Conservation (phyloP, 92 coral and sea anemone genomes). For the Epizoanthus illoricatus region DNA sequence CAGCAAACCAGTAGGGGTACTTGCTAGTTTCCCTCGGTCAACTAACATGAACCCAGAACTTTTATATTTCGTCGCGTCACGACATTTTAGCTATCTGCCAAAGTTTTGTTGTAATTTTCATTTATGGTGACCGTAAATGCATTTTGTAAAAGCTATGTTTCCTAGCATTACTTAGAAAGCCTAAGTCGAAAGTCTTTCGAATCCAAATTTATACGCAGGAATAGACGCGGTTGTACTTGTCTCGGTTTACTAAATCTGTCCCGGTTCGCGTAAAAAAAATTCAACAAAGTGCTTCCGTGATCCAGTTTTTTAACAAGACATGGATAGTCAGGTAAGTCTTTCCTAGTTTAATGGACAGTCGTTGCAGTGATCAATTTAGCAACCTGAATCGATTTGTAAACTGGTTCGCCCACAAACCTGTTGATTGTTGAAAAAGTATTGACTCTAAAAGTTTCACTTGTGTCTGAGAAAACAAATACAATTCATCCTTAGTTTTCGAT, state of each 20-base stretch:
- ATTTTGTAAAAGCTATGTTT: neutral
- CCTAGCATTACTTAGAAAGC: neutral
- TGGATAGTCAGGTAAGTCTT: neutral
- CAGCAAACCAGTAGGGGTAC: conserved; percentile 36
- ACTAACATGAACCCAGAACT: neutral
- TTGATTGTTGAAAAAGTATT: conserved; percentile 5
- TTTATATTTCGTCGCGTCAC: neutral
- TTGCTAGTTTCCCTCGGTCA: neutral
- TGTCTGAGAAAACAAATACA: neutral
- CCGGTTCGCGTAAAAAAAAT: neutral
- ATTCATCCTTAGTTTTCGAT: neutral
- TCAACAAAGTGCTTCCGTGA: conserved; percentile 6
- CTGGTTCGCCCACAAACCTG: conserved; percentile 24
- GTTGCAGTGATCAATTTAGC: neutral
- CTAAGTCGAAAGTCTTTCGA: neutral
- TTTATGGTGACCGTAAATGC: neutral
- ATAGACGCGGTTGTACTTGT: neutral
- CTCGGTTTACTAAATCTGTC: neutral
- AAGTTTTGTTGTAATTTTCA: neutral
- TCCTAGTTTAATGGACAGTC: neutral
- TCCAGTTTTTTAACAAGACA: neutral
- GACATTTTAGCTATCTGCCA: neutral
- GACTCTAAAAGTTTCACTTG: neutral
- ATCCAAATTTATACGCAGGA: conserved; percentile 10
- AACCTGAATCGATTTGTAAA: neutral